phyloP scores from a whole-genome alignment of 2,888 invertebrate genomes.

The Zygogramma bicolorata region DNA sequence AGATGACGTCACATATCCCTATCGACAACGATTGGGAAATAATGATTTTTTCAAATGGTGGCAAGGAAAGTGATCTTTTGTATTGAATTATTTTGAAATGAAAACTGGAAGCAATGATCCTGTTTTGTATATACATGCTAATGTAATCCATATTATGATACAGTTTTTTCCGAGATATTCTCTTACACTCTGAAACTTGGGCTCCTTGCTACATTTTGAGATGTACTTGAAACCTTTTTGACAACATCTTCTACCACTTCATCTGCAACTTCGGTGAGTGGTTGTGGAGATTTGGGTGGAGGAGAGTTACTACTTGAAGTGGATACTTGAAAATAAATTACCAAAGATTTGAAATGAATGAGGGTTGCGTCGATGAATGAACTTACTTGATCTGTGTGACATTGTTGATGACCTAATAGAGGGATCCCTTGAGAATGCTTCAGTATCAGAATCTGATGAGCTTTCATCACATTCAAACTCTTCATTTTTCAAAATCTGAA shows the following conservation, averaged over 20 bases:
- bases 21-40: no score
- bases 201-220: conserved; percentile 22
- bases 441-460: conserved; percentile 49
- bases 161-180: neutral
- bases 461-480: conserved; percentile 50
- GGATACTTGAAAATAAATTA: conserved; percentile 25
- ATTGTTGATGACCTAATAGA: conserved; percentile 33
- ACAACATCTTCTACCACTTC: conserved; percentile 30
- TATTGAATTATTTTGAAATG: no score
- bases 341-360: neutral
- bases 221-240: conserved; percentile 18
- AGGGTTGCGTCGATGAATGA: neutral
- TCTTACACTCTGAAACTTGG: conserved; percentile 37
- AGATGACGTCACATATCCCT: no score
- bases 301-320: conserved; percentile 28
- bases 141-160: neutral
- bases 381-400: conserved; percentile 33
- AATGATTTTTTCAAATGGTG: no score
- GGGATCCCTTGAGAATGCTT: conserved; percentile 32
- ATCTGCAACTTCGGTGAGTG: conserved; percentile 20
- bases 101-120: no score
- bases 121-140: neutral
- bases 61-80: no score
- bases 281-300: conserved; percentile 25
- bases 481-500: conserved; percentile 58